phyloP scores from a whole-genome alignment of 2,797 vertebrate genomes.

The Rhodeus uyekii region DNA sequence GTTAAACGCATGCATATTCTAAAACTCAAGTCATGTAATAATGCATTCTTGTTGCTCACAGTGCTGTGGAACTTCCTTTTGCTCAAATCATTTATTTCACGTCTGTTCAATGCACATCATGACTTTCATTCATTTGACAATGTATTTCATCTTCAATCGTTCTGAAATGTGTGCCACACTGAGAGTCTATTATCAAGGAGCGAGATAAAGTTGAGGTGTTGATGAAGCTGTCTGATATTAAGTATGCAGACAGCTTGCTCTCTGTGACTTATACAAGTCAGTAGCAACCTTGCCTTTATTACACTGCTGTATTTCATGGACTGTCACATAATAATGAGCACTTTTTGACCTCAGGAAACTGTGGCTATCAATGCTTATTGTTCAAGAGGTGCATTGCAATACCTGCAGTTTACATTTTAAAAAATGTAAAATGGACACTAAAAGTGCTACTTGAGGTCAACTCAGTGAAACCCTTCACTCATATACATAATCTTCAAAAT shows the following conservation, averaged over 20 bases:
- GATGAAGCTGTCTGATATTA: constrained; percentile 33
- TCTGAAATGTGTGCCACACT: background rate
- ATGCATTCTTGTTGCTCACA: constrained; percentile 10
- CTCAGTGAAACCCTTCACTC: no score
- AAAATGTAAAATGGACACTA: no score
- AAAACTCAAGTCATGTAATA: constrained; percentile 12
- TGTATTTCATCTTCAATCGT: background rate
- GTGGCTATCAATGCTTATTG: background rate
- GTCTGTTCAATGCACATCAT: constrained; percentile 13
- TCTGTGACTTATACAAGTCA: background rate
- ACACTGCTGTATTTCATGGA: background rate
- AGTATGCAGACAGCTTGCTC: constrained; percentile 29
- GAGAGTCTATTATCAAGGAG: constrained; percentile 10
- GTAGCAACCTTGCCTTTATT: constrained; percentile 35
- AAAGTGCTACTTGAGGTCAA: no score
- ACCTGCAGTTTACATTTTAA: no score
- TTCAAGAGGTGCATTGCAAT: background rate
- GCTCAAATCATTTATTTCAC: constrained; percentile 16
- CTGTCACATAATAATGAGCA: constrained; percentile 3
- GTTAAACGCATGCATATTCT: background rate
- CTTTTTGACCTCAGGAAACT: constrained; percentile 18
- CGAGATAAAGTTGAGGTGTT: constrained; percentile 9
- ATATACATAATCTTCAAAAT: no score
- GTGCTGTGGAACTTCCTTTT: constrained; percentile 23
- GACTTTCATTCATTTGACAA: constrained; percentile 17